Percentiles rank a stretch among this genome's conserved stretches.
phyloP scores from a whole-genome alignment of 2,888 invertebrate genomes.

The Gortyna flavago region DNA sequence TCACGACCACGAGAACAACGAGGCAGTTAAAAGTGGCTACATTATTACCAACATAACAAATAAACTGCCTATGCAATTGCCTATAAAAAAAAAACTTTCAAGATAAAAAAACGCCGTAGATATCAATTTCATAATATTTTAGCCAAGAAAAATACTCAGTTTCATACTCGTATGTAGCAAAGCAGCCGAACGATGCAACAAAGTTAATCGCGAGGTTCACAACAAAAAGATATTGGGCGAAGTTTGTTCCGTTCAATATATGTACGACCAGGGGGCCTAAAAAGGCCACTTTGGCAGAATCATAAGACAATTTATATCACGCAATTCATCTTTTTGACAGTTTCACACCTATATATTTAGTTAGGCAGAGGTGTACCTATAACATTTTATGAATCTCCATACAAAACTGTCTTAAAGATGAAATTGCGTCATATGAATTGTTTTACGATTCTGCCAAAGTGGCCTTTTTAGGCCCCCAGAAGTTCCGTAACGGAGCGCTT shows the following conservation, averaged over 20 bases:
- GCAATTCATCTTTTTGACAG: too few relatives aligned
- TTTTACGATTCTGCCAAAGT: too few relatives aligned
- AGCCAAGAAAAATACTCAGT: conserved; percentile 31
- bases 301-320: too few relatives aligned
- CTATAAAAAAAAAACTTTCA: conserved; percentile 15
- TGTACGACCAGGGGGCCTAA: too few relatives aligned
- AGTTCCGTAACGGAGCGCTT: conserved; percentile 32
- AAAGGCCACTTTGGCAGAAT: too few relatives aligned
- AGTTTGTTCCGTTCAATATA: conserved; percentile 48
- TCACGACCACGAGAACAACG: neutral
- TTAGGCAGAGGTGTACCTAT: too few relatives aligned
- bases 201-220: conserved; percentile 56
- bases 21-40: neutral
- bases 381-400: too few relatives aligned
- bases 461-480: too few relatives aligned
- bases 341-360: too few relatives aligned
- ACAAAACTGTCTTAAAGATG: too few relatives aligned
- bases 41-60: neutral
- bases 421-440: too few relatives aligned
- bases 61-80: neutral
- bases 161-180: conserved; percentile 34
- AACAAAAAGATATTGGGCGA: conserved; percentile 53
- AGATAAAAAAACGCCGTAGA: conserved; percentile 25
- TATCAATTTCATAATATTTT: conserved; percentile 29
- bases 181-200: conserved; percentile 44